phyloP scores from a whole-genome alignment of 2,113 vertebrate genomes.

The Clinocottus analis region DNA sequence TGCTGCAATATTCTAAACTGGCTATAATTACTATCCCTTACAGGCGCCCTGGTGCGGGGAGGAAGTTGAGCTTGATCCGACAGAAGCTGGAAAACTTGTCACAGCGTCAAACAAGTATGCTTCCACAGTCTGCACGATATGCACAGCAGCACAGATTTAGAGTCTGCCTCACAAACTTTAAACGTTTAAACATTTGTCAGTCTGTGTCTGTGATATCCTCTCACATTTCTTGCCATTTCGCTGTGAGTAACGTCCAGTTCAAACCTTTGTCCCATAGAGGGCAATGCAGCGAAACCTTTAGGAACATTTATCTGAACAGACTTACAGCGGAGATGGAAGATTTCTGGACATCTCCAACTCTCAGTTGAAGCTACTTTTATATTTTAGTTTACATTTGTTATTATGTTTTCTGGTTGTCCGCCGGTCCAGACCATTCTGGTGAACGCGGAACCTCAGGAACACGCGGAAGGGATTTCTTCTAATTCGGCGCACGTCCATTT shows the following conservation, averaged over 20 bases:
- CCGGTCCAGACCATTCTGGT: no score
- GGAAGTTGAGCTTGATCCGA: slow-evolving; percentile 72
- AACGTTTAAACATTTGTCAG: not conserved
- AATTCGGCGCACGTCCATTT: no score
- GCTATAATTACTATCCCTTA: not conserved
- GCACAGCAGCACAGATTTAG: not conserved
- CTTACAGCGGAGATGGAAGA: not conserved
- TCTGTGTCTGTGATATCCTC: not conserved
- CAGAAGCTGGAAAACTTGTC: slow-evolving; percentile 68
- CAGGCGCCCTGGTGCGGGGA: slow-evolving; percentile 78
- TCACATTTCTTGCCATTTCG: not conserved
- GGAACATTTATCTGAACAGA: not conserved
- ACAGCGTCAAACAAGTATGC: slow-evolving; percentile 78
- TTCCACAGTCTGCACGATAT: not conserved
- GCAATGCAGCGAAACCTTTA: not conserved
- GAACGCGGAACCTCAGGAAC: no score
- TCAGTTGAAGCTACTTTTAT: not conserved
- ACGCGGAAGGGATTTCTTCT: no score
- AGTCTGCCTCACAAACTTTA: not conserved
- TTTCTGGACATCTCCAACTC: not conserved
- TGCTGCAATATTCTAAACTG: not conserved
- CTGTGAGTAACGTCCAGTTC: not conserved
- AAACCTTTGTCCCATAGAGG: not conserved
- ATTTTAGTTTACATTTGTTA: no score
- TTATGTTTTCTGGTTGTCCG: no score